phyloP scores from a whole-genome alignment of 2,797 vertebrate species.

The Loris lydekkerianus region DNA sequence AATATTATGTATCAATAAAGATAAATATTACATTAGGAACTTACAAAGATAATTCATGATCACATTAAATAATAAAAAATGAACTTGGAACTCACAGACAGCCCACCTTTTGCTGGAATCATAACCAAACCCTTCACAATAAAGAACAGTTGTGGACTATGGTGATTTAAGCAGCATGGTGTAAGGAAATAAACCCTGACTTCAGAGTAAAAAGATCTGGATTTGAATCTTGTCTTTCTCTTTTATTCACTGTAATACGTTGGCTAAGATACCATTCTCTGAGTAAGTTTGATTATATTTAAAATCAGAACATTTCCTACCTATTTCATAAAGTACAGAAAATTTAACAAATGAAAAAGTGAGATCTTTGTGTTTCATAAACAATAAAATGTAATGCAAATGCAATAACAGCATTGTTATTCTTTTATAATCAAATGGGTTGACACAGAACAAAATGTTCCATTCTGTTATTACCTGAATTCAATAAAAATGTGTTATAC shows the following conservation, averaged over 20 bases:
- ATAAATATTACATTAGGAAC: not conserved
- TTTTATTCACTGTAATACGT: not conserved
- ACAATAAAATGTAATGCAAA: conserved; percentile 60
- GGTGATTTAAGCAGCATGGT: not conserved
- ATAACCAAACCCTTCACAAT: not conserved
- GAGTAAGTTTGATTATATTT: not conserved
- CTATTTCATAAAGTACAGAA: not conserved
- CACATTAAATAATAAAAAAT: not conserved
- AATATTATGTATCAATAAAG: not conserved
- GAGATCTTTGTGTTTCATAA: conserved; percentile 58
- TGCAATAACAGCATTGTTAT: conserved; percentile 24
- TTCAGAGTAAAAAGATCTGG: not conserved
- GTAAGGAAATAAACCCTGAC: not conserved
- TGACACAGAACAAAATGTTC: conserved; percentile 70
- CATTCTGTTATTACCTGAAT: conserved; percentile 65
- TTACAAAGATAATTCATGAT: not conserved
- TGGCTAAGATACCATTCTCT: not conserved
- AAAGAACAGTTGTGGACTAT: not conserved
- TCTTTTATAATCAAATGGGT: conserved; percentile 61
- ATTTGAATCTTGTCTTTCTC: not conserved
- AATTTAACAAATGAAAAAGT: conserved; percentile 60
- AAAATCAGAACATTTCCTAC: conserved; percentile 42
- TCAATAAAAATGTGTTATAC: conserved; percentile 51
- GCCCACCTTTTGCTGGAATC: not conserved
- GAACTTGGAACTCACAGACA: not conserved